Conservation (phyloP, 2,113 vertebrate species). For the Orycteropus afer region DNA sequence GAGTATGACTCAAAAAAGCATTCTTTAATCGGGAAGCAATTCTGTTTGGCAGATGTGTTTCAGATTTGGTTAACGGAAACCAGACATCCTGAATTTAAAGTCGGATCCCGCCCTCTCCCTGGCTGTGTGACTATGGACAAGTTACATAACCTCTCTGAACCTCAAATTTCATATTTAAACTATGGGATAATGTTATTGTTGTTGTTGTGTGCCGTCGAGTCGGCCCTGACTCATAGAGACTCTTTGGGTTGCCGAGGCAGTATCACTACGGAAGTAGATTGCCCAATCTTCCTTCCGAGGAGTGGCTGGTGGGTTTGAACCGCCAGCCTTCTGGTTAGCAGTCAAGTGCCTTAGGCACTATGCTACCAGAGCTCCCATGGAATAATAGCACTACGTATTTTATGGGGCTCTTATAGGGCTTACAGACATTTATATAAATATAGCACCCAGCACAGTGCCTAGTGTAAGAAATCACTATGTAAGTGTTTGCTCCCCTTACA, state of each 20-base stretch:
- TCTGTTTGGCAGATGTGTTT: not conserved
- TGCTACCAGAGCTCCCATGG: too few relatives aligned
- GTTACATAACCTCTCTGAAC: not conserved
- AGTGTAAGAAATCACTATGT: not conserved
- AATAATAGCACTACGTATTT: not conserved
- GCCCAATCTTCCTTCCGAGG: too few relatives aligned
- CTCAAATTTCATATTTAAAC: not conserved
- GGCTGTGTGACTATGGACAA: not conserved
- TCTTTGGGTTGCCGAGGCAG: too few relatives aligned
- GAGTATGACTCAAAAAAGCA: not conserved
- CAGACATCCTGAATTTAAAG: not conserved
- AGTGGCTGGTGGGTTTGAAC: too few relatives aligned
- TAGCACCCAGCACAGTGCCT: not conserved
- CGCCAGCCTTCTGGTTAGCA: too few relatives aligned
- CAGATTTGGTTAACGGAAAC: not conserved
- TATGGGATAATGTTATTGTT: too few relatives aligned
- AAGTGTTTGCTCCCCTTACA: not conserved
- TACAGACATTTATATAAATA: not conserved
- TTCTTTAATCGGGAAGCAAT: not conserved
- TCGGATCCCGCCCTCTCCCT: not conserved
- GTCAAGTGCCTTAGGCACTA: too few relatives aligned
- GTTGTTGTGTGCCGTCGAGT: too few relatives aligned
- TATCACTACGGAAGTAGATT: too few relatives aligned
- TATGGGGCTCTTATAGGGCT: not conserved
- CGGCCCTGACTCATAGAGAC: too few relatives aligned